Evolutionary conservation across 2,113 vertebrate genomes (phyloP).

Genomic region (Bombycilla garrulus): DNA sequence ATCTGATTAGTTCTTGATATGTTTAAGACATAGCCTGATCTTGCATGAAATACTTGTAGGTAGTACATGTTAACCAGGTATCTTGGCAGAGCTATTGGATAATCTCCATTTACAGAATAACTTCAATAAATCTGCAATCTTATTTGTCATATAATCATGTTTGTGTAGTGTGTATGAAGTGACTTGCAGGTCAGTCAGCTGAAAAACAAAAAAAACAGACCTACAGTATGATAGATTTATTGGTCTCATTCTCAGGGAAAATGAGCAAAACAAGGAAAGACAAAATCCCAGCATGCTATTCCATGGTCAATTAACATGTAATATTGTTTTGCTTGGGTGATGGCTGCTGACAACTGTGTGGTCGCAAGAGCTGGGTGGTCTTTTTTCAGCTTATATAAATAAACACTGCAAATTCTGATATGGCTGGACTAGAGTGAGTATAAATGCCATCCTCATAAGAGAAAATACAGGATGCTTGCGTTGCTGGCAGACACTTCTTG

Average conservation of each 20-base stretch:
- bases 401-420: constrained; percentile 10
- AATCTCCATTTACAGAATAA: not conserved
- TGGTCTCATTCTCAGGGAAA: not conserved
- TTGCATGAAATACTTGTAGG: not conserved
- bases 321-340: constrained; percentile 7
- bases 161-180: not conserved
- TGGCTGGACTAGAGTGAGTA: not conserved
- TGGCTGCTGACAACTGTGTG: constrained; percentile 3
- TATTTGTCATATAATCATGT: not conserved
- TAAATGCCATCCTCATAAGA: not conserved
- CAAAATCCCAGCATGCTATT: not conserved
- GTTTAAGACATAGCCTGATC: not conserved
- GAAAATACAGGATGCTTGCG: not conserved
- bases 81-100: not conserved
- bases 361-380: not conserved
- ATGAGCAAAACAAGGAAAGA: not conserved
- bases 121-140: not conserved
- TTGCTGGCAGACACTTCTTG: not conserved
- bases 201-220: not conserved
- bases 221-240: not conserved
- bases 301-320: not conserved
- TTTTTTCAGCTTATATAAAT: not conserved
- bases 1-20: not conserved
- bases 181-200: not conserved
- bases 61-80: not conserved